Evolutionary conservation across 2,113 vertebrate genomes (phyloP).

Genomic region (Martes martes): DNA sequence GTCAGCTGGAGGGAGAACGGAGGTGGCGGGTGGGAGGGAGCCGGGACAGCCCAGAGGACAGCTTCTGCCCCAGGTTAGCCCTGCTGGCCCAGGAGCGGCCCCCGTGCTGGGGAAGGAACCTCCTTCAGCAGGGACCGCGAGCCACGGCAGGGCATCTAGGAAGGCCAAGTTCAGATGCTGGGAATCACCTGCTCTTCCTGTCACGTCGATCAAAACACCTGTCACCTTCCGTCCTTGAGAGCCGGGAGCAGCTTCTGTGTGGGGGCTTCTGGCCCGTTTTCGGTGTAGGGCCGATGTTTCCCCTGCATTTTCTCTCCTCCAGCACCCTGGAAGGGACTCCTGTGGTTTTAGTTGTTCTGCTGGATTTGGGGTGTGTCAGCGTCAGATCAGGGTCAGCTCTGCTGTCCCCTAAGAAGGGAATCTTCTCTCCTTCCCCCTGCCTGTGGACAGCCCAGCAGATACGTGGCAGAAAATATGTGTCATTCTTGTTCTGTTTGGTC

Average conservation of each 20-base stretch:
- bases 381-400: not conserved
- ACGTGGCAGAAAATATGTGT: fast-evolving
- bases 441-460: not conserved
- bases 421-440: not conserved
- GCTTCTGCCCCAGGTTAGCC: not conserved
- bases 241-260: not conserved
- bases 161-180: not conserved
- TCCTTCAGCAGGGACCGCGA: fast-evolving
- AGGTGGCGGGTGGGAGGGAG: fast-evolving
- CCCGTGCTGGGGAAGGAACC: not conserved
- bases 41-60: fast-evolving
- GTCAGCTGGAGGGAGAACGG: not conserved
- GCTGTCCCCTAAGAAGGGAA: not conserved
- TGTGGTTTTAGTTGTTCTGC: too few species aligned
- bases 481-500: not conserved
- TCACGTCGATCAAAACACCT: not conserved
- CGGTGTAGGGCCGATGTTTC: fast-evolving
- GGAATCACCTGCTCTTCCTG: not conserved
- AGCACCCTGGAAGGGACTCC: too few species aligned
- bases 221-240: not conserved
- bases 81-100: not conserved
- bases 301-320: not conserved
- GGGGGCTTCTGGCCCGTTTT: not conserved
- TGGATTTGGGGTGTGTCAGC: not conserved
- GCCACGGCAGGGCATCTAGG: not conserved